These are phyloP conservation scores for Clepsis dumicolana DNA, from an alignment of 2,888 invertebrate species.

Conservation along the genomic window DNA sequence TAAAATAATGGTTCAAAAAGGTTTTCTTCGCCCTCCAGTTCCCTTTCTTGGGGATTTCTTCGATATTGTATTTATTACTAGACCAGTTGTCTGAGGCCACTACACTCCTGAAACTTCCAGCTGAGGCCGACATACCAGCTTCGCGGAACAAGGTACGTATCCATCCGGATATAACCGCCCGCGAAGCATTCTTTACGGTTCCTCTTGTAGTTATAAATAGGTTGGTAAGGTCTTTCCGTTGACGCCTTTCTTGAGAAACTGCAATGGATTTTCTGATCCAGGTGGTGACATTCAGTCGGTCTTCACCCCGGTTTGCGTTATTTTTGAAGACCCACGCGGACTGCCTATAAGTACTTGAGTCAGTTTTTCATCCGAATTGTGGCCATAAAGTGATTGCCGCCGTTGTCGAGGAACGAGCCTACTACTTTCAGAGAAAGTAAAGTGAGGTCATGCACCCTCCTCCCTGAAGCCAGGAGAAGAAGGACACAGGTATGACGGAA, in stretches of 20 bases:
- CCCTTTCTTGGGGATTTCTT: neutral
- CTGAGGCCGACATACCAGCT: conserved; percentile 1
- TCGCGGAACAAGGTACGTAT: conserved; percentile 5
- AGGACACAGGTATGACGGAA: conserved; percentile 2
- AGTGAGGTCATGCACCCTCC: conserved; percentile 26
- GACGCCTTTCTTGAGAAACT: conserved; percentile 11
- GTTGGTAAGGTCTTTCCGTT: neutral
- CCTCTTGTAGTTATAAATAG: conserved; percentile 35
- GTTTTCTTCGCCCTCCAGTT: conserved; percentile 11
- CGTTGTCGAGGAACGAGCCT: conserved; percentile 43
- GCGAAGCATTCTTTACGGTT: neutral
- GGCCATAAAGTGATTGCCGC: conserved; percentile 48
- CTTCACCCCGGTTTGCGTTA: neutral
- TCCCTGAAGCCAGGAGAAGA: conserved; percentile 41
- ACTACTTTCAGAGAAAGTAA: conserved; percentile 43
- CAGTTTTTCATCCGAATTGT: conserved; percentile 51
- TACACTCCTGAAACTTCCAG: conserved; percentile 4
- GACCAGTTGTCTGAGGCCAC: conserved; percentile 2
- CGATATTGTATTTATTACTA: neutral
- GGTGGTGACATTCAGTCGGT: neutral
- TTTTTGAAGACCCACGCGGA: conserved; percentile 40
- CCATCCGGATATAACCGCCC: conserved; percentile 6
- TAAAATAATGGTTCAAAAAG: conserved; percentile 8
- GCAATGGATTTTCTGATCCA: conserved; percentile 25
- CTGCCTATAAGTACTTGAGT: conserved; percentile 36